phyloP scores from a whole-genome alignment of 1,140 invertebrate species.

The Gryon sp. region DNA sequence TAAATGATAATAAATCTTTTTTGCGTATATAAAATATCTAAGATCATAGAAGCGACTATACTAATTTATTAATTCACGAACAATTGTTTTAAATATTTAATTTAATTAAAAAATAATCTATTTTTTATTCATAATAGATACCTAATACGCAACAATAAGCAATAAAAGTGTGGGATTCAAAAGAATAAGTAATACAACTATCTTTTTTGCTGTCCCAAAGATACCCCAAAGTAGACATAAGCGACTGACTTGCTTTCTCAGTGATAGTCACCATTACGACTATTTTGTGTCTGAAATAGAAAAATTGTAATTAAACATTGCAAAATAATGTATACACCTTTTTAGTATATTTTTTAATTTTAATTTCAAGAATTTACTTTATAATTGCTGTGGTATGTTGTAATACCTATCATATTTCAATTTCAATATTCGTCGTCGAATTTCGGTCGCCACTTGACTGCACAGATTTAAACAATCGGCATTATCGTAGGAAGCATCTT shows the following conservation, averaged over 20 bases:
- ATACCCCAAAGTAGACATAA: slow-evolving; percentile 67
- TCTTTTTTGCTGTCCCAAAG: slow-evolving; percentile 73
- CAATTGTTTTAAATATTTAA: no score
- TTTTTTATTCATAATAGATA: slow-evolving; percentile 69
- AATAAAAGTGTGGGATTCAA: slow-evolving; percentile 70
- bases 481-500: slow-evolving; percentile 77
- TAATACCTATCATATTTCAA: slow-evolving; percentile 79
- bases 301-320: not conserved
- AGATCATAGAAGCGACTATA: no score
- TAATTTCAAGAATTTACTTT: slow-evolving; percentile 1
- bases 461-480: slow-evolving; percentile 72
- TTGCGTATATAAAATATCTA: no score
- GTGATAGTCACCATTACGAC: slow-evolving; percentile 70
- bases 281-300: slow-evolving; percentile 71
- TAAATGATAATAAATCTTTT: no score
- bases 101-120: no score
- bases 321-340: slow-evolving; percentile 3
- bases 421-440: slow-evolving; percentile 76
- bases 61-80: no score
- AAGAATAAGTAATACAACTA: slow-evolving; percentile 68
- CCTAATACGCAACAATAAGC: slow-evolving; percentile 71
- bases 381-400: no score
- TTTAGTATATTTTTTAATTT: no score
- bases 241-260: slow-evolving; percentile 73
- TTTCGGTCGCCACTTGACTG: slow-evolving; percentile 73